A percentile compares a stretch with the other conserved stretches of the same genome.
These are phyloP conservation scores for Colius striatus DNA, from an alignment of 2,113 vertebrate species.

Conservation along the genomic window DNA sequence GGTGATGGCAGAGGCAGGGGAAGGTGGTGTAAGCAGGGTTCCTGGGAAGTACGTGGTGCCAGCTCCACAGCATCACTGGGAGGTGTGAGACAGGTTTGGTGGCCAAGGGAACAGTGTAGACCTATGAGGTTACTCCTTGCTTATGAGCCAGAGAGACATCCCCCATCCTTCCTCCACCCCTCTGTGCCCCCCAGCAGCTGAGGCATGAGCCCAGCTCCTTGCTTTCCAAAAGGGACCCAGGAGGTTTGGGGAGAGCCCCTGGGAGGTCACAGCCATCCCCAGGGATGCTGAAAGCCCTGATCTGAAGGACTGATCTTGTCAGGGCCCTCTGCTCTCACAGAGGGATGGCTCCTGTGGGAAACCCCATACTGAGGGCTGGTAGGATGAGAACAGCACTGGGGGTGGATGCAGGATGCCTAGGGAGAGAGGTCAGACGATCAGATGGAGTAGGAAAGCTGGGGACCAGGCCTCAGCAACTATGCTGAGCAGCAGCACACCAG, in stretches of 20 bases:
- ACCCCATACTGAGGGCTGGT: background rate
- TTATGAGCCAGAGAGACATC: background rate
- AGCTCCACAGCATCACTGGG: background rate
- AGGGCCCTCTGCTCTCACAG: background rate
- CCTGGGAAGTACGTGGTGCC: background rate
- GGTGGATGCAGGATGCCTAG: background rate
- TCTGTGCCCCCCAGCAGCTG: fast-evolving
- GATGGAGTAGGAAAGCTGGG: background rate
- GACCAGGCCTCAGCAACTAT: fast-evolving
- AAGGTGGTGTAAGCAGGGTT: background rate
- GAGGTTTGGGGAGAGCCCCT: background rate
- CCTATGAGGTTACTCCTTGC: background rate
- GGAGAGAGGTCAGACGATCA: fast-evolving
- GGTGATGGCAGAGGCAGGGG: background rate
- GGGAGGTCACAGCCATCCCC: background rate
- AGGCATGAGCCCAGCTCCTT: background rate
- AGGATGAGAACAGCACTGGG: background rate
- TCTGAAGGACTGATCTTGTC: background rate
- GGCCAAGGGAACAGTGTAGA: background rate
- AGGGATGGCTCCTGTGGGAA: background rate
- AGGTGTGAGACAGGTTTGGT: background rate
- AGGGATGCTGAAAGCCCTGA: background rate
- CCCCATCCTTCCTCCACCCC: too few species aligned
- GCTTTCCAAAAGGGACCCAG: fast-evolving
- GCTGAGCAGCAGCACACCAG: background rate